Evolutionary conservation across 2,797 vertebrate genomes (phyloP).

Genomic region (Hypotaenidia philippensis): DNA sequence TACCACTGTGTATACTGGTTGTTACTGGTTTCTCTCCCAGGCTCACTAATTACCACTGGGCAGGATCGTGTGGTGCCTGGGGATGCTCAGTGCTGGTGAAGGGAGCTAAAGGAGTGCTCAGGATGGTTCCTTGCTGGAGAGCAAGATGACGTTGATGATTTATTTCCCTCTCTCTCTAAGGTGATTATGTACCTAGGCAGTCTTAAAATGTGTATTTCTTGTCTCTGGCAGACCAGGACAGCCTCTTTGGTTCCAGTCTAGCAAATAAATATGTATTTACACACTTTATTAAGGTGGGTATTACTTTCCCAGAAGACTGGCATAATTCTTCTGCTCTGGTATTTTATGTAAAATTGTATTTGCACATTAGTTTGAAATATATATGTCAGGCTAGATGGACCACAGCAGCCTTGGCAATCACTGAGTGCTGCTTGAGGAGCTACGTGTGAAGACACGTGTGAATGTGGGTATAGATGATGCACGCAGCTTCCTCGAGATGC

Average conservation of each 20-base stretch:
- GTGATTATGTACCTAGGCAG: conserved; percentile 68
- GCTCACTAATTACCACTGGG: not conserved
- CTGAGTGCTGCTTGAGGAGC: not conserved
- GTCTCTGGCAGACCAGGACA: conserved; percentile 45
- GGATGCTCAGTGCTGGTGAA: not conserved
- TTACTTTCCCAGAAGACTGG: conserved; percentile 41
- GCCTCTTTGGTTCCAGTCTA: conserved; percentile 50
- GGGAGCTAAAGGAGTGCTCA: not conserved
- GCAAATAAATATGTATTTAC: conserved; percentile 73
- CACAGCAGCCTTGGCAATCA: not conserved
- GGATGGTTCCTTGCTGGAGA: not conserved
- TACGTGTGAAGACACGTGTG: fast-evolving
- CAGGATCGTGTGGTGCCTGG: fast-evolving
- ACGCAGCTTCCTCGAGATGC: fast-evolving
- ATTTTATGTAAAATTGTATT: not conserved
- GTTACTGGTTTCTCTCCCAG: not conserved
- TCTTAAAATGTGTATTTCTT: conserved; percentile 50
- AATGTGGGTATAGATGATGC: not conserved
- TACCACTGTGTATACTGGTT: not conserved
- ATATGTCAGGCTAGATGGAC: not conserved
- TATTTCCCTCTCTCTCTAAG: conserved; percentile 32
- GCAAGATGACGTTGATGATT: conserved; percentile 30
- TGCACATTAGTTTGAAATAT: not conserved
- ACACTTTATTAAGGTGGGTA: conserved; percentile 62
- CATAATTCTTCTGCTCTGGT: conserved; percentile 31